Conservation (phyloP, 1,140 invertebrate species). For the Rhizoglyphus robini region DNA sequence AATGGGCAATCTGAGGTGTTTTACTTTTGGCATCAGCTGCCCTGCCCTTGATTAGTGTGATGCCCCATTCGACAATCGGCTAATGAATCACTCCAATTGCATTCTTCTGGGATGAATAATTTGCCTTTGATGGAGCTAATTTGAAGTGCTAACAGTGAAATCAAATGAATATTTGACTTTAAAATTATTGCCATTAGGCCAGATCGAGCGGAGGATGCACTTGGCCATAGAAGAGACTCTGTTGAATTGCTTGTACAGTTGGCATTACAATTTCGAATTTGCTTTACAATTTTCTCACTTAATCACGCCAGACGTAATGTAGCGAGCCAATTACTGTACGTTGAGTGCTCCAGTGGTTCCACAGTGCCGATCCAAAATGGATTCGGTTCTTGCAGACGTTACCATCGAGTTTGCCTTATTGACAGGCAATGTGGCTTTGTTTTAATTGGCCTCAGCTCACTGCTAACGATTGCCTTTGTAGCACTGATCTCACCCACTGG, state of each 20-base stretch:
- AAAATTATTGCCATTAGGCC: background rate
- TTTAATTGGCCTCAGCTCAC: slow-evolving; percentile 9
- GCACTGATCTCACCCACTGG: background rate
- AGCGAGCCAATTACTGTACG: slow-evolving; percentile 1
- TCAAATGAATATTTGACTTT: slow-evolving; percentile 9
- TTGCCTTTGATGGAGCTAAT: background rate
- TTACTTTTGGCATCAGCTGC: background rate
- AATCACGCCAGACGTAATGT: slow-evolving; percentile 6
- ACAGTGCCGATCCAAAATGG: background rate
- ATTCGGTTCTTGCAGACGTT: background rate
- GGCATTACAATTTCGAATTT: no score
- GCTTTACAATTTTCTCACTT: slow-evolving; percentile 1
- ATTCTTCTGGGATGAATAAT: background rate
- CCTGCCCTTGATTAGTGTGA: no score
- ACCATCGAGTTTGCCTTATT: background rate
- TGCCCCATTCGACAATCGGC: no score
- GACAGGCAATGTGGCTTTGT: slow-evolving; percentile 7
- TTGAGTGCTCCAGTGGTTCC: background rate
- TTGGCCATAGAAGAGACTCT: no score
- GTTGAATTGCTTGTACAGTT: no score
- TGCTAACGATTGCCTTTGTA: background rate
- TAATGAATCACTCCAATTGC: background rate
- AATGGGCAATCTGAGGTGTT: background rate
- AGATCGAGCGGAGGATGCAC: background rate
- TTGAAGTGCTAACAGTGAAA: slow-evolving; percentile 3